Evolutionary conservation across 92 coral and sea anemone genomes (phyloP).

Genomic region (Zoanthus solanderi): DNA sequence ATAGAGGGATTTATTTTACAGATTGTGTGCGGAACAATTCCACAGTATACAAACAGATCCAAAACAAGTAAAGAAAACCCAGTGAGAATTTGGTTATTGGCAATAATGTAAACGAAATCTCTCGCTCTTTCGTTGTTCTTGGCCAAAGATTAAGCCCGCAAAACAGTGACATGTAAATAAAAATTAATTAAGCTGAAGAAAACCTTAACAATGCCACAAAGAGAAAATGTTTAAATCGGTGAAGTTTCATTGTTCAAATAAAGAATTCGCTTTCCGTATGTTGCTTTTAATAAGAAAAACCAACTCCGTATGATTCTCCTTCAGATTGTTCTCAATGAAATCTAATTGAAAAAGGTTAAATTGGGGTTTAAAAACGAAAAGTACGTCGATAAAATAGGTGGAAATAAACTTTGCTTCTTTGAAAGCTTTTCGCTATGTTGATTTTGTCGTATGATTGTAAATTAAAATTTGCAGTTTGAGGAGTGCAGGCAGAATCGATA

Average conservation of each 20-base stretch:
- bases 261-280: conserved; percentile 59
- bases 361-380: conserved; percentile 47
- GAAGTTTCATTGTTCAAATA: conserved; percentile 73
- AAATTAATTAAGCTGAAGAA: conserved; percentile 80
- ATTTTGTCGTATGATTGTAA: conserved; percentile 40
- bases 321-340: conserved; percentile 56
- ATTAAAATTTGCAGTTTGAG: conserved; percentile 21
- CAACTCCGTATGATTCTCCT: conserved; percentile 56
- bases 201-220: conserved; percentile 82
- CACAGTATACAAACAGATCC: conserved; percentile 72
- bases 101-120: conserved; percentile 56
- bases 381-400: conserved; percentile 42
- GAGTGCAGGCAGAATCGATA: background rate
- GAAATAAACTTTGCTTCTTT: conserved; percentile 48
- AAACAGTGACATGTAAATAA: conserved; percentile 78
- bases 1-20: conserved; percentile 54
- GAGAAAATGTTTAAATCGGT: conserved; percentile 80
- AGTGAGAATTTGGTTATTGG: conserved; percentile 56
- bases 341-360: conserved; percentile 59
- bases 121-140: conserved; percentile 51
- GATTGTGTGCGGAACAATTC: conserved; percentile 60
- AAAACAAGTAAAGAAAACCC: conserved; percentile 53
- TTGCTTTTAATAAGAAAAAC: conserved; percentile 67
- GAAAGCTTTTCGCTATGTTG: conserved; percentile 56
- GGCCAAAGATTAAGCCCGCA: conserved; percentile 48